phyloP scores from a whole-genome alignment of 2,113 vertebrate genomes.

The Nothoprocta pentlandii region DNA sequence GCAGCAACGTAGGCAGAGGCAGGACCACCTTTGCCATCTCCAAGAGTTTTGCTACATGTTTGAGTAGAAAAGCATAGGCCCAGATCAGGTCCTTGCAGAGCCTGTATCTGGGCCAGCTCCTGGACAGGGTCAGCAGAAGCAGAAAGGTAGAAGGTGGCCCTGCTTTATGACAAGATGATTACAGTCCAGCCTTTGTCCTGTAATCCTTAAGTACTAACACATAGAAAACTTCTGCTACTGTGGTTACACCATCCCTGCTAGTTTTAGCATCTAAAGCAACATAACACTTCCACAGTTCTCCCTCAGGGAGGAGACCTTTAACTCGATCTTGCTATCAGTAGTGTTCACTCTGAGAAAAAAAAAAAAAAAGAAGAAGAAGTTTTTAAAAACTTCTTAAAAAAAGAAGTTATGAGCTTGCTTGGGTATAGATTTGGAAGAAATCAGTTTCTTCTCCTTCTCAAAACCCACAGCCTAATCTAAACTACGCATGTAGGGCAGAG shows the following conservation, averaged over 20 bases:
- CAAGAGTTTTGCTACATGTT: not conserved
- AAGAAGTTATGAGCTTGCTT: not conserved
- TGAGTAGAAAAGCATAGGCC: too few species aligned
- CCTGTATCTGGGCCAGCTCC: not conserved
- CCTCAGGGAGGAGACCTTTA: not conserved
- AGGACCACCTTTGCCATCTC: not conserved
- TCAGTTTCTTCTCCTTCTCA: not conserved
- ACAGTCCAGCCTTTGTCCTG: not conserved
- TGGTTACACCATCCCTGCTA: not conserved
- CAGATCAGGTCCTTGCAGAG: not conserved
- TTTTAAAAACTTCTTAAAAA: not conserved
- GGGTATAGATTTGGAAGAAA: not conserved
- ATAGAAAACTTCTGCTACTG: not conserved
- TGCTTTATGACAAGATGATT: not conserved
- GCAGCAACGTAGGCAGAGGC: not conserved
- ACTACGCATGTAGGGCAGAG: accelerated
- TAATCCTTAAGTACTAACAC: not conserved
- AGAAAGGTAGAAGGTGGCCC: too few species aligned
- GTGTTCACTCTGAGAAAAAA: not conserved
- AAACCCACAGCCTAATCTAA: not conserved
- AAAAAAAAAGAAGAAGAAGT: too few species aligned
- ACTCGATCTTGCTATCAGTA: not conserved
- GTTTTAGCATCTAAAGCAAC: too few species aligned
- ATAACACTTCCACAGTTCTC: not conserved
- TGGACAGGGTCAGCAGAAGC: not conserved